Base-by-base conservation (phyloP, 2,797 vertebrate genomes). In the Spea hammondii region DNA sequence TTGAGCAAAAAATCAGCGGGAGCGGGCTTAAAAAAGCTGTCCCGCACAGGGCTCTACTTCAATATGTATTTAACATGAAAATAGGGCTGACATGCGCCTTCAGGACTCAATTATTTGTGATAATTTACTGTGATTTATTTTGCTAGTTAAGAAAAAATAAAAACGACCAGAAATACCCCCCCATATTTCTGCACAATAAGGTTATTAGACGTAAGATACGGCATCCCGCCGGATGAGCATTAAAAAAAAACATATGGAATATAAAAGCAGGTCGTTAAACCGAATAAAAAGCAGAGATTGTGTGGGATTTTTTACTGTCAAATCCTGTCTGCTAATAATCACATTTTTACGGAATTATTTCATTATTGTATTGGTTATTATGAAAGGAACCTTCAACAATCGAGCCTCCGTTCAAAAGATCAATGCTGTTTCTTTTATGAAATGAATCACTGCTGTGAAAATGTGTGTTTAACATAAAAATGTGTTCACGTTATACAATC, bases 241-340 rank as follows among this genome's bases (percentile, higher is more conserved):
- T 9, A 57, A 32, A 32, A 32, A 12, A 69, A 65, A 68, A 60
- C 47, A 62, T 64, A 64, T 77, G 55, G 67, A 50, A 77, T 44
- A 6, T 46, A 45, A 7, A 46, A 11, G 53, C 12, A 51, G 66
- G 48, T 64, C 57, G 70, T 70, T 62, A 64, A 45, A 13, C 48
- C 70, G 8, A 76, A 59, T 70, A 32, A 50, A 53, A 76, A 59
- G n/a, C 9, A 32, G 8, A 69, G n/a, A 70, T 70, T 77, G 53
- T 32, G n/a, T 14, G 7, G 57, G 5, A 6, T 17, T 6, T 10
- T 71, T 13, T 59, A 59, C 75, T 8, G 48, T 48, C 54, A 45
- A 67, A 70, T 17, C 14, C 53, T 32, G 4, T 53, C 51, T 10
- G 13, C 51, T 57, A 70, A 11, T 48, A 7, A 11, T 70, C 32